These are phyloP conservation scores for Nothobranchius furzeri DNA, from an alignment of 2,113 vertebrate species.

Conservation along the genomic window DNA sequence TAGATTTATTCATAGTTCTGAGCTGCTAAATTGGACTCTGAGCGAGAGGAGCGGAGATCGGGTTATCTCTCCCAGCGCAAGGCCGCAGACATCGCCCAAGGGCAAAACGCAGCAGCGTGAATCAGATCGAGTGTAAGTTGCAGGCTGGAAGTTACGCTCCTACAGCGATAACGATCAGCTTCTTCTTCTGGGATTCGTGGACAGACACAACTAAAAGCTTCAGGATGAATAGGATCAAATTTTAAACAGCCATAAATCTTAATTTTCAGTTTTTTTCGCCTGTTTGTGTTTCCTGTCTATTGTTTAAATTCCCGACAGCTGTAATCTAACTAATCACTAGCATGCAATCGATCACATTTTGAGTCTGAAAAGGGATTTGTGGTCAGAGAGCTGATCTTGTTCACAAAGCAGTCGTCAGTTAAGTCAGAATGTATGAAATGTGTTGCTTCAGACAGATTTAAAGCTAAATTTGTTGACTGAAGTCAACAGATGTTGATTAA, in stretches of 20 bases:
- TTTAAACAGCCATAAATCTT: slow-evolving; percentile 6
- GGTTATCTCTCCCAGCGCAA: slow-evolving; percentile 49
- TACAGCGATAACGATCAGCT: slow-evolving; percentile 49
- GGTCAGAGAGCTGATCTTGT: not conserved
- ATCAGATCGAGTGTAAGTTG: slow-evolving; percentile 67
- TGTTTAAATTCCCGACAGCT: no score
- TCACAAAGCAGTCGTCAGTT: not conserved
- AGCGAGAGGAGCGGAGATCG: slow-evolving; percentile 55
- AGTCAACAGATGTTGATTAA: not conserved
- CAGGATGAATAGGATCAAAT: slow-evolving; percentile 2
- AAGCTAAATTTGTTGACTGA: not conserved
- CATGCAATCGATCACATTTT: not conserved
- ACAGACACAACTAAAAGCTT: slow-evolving; percentile 15
- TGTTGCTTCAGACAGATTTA: not conserved
- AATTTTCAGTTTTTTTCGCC: not conserved
- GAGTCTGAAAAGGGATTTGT: no score
- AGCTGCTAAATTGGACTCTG: slow-evolving; percentile 64
- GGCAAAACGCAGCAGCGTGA: slow-evolving; percentile 59
- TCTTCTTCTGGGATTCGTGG: slow-evolving; percentile 38
- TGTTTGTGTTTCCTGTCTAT: not conserved
- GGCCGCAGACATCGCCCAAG: slow-evolving; percentile 63
- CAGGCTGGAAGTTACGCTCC: slow-evolving; percentile 59
- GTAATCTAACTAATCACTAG: no score
- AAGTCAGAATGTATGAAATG: no score
- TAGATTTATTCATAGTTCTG: slow-evolving; percentile 70